phyloP scores from a whole-genome alignment of 2,888 invertebrate genomes.

The Lypha dubia region DNA sequence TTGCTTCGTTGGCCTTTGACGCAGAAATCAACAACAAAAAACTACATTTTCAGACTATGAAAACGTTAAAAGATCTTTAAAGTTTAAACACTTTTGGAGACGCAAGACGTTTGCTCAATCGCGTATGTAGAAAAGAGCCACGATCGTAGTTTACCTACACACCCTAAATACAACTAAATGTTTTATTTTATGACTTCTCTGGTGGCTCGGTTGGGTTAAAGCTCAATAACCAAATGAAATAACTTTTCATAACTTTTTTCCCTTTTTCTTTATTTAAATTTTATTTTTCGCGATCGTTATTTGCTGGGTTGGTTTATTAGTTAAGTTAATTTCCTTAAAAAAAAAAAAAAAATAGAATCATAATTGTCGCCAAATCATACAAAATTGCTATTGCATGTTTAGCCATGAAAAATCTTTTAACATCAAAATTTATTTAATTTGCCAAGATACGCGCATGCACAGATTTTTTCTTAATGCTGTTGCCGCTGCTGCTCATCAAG shows the following conservation, averaged over 20 bases:
- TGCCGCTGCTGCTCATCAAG: constrained; percentile 65
- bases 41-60: constrained; percentile 8
- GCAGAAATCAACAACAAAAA: constrained; percentile 58
- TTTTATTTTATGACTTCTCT: constrained; percentile 72
- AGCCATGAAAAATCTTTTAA: constrained; percentile 59
- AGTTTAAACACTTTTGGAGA: constrained; percentile 17
- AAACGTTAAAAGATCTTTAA: constrained; percentile 28
- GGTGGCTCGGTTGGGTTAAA: constrained; percentile 70
- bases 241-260: constrained; percentile 43
- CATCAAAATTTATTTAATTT: constrained; percentile 68
- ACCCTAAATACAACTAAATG: constrained; percentile 70
- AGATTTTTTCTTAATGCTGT: constrained; percentile 46
- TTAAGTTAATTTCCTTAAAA: constrained; percentile 48
- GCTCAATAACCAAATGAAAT: constrained; percentile 67
- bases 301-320: constrained; percentile 6
- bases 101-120: background rate
- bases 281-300: background rate
- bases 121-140: constrained; percentile 14
- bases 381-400: constrained; percentile 66
- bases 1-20: constrained; percentile 72
- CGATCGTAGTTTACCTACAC: constrained; percentile 58
- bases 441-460: constrained; percentile 51
- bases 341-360: constrained; percentile 4
- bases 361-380: constrained; percentile 71
- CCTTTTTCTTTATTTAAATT: background rate